Evolutionary conservation across 2,797 vertebrate genomes (phyloP).

Genomic region (Schizothorax lantsangensis): DNA sequence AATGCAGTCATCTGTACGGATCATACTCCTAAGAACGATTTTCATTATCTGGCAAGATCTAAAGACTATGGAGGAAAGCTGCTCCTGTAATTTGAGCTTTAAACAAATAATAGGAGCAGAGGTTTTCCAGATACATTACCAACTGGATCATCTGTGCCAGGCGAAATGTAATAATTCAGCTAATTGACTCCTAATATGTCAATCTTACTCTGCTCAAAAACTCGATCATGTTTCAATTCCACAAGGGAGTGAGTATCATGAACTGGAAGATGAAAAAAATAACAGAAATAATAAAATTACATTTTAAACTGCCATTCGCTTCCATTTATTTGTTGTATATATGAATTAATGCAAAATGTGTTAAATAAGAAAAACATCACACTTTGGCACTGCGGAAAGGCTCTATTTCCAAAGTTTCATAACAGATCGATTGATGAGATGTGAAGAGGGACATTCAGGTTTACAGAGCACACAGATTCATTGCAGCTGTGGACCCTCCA

Average conservation of each 20-base stretch:
- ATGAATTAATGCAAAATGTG: background rate
- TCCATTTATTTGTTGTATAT: background rate
- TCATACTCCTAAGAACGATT: constrained; percentile 1
- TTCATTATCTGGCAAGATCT: constrained; percentile 15
- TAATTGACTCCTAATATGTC: constrained; percentile 49
- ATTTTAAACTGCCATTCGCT: background rate
- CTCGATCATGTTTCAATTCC: constrained; percentile 12
- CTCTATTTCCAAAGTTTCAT: constrained; percentile 5
- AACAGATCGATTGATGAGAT: constrained; percentile 30
- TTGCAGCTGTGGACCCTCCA: constrained; percentile 49
- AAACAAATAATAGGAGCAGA: constrained; percentile 78
- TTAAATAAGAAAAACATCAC: background rate
- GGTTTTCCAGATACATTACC: constrained; percentile 76
- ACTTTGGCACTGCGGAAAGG: background rate
- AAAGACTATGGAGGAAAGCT: constrained; percentile 76
- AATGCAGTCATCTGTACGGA: constrained; percentile 10
- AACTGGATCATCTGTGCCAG: constrained; percentile 39
- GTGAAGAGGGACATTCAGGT: constrained; percentile 6
- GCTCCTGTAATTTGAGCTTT: constrained; percentile 74
- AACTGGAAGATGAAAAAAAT: background rate
- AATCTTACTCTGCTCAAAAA: constrained; percentile 25
- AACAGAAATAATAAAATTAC: constrained; percentile 14
- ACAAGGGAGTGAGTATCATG: constrained; percentile 17
- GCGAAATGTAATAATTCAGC: constrained; percentile 44
- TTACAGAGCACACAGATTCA: constrained; percentile 30